Evolutionary conservation across 2,797 vertebrate species (phyloP), one percentile per base, ranked within the genome.

Genomic region (Peromyscus melanophrys): DNA sequence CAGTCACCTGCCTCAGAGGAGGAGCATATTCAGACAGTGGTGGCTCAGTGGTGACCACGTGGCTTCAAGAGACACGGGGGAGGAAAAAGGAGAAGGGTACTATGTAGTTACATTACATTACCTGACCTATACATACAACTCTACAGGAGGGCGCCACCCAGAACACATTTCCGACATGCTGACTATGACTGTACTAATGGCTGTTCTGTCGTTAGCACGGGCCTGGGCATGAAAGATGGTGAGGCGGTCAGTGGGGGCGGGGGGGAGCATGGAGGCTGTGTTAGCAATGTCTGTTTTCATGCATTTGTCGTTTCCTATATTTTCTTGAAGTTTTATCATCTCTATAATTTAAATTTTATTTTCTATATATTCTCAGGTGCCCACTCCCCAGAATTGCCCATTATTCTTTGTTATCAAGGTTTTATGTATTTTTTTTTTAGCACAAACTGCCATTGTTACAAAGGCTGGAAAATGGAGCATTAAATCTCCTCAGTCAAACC

Each of bases 401-500:
- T 55, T 92, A 46, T 21, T 94, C 90, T 89, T 67, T 92, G 94
- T 93, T 89, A 69, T 2, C 23, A 65, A 92, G 95, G 73, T 73
- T 87, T 90, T 89, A 40, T 88, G 73, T 83, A 94, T 92, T 92
- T 97, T 14, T 95, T 96, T 14, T 55, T 14, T 21, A 94, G 84
- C 65, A 34, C 83, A 82, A 78, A 85, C 59, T 55, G 40, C 63
- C 43, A 31, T 82, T 73, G 93, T 92, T 90, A 78, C 90, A 63
- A 90, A 83, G 81, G 76, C 82, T 94, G 49, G 75, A 92, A 96
- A 96, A 97, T 1, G 19, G 87, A 52, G 59, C 84, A 37, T 78
- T 96, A 90, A 96, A 88, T 52, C 94, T 65, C 12, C 25, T 92
- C 94, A 89, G 94, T 71, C 92, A 98, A 98, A 97, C 92, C 78